phyloP scores from a whole-genome alignment of 2,113 vertebrate species.

The Neodon shergylaensis region DNA sequence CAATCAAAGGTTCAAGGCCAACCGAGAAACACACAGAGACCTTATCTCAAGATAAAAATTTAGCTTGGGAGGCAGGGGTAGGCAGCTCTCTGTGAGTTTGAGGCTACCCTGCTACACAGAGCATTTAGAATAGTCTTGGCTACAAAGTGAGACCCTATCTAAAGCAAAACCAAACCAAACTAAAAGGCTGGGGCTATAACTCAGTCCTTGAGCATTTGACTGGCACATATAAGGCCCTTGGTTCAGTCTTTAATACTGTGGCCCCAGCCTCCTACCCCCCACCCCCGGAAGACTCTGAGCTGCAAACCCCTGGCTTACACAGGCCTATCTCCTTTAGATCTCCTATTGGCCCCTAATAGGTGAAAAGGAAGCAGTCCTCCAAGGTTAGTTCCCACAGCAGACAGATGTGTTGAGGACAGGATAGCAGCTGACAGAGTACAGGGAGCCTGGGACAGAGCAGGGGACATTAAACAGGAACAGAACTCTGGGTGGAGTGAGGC shows the following conservation, averaged over 20 bases:
- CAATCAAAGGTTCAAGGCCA: background rate
- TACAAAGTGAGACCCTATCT: background rate
- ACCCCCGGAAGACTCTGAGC: no score
- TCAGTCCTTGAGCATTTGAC: background rate
- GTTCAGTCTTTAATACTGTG: background rate
- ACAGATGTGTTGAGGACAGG: background rate
- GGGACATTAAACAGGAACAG: background rate
- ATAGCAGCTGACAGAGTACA: background rate
- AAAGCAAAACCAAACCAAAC: background rate
- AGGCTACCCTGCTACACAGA: background rate
- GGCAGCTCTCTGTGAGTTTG: background rate
- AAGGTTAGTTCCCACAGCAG: background rate
- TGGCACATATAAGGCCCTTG: no score
- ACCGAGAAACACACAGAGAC: background rate
- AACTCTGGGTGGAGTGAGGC: rapidly evolving
- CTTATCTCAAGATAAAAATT: background rate
- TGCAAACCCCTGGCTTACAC: background rate
- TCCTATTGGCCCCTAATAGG: rapidly evolving
- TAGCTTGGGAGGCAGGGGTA: background rate
- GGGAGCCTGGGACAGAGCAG: rapidly evolving
- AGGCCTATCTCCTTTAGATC: background rate
- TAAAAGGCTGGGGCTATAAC: background rate
- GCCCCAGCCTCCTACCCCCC: background rate
- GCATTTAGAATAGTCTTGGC: background rate
- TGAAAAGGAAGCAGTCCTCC: background rate